A percentile compares a stretch with the other conserved stretches of the same genome.
Conservation (phyloP, 2,888 invertebrate genomes). For the Cryptosula pallasiana region DNA sequence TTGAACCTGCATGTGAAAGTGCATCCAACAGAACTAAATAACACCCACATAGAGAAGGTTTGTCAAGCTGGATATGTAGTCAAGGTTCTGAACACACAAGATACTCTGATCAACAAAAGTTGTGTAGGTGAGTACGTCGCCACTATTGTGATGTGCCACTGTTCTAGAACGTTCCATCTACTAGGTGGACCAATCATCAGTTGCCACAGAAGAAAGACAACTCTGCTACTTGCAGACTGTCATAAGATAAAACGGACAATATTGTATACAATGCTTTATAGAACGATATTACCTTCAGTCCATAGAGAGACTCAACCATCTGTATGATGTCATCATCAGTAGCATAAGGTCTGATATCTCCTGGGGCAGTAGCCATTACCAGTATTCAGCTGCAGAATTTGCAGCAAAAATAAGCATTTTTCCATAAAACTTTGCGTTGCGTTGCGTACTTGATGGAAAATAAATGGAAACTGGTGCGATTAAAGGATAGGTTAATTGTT, state of each 20-base stretch:
- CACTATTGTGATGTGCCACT: too few relatives aligned
- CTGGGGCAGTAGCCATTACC: too few relatives aligned
- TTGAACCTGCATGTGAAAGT: conserved; percentile 1
- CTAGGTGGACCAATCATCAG: too few relatives aligned
- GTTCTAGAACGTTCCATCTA: too few relatives aligned
- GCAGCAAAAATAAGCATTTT: too few relatives aligned
- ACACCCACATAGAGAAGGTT: background rate
- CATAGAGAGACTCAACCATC: background rate
- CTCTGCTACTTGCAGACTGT: too few relatives aligned
- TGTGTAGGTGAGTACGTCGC: background rate
- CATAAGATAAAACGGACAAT: background rate
- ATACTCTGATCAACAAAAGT: background rate
- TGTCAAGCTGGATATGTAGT: background rate
- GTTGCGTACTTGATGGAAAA: too few relatives aligned
- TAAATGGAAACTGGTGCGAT: too few relatives aligned
- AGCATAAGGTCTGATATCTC: background rate
- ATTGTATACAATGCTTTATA: background rate
- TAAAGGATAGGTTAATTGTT: too few relatives aligned
- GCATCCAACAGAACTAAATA: background rate
- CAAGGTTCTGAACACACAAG: background rate
- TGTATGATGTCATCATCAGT: background rate
- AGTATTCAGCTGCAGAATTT: too few relatives aligned
- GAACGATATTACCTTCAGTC: background rate
- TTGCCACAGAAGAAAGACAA: too few relatives aligned
- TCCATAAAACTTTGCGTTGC: too few relatives aligned